Percentiles rank a stretch among this genome's conserved stretches.
These are phyloP conservation scores for Dunckerocampus dactyliophorus DNA, from an alignment of 2,113 vertebrate species.

Conservation along the genomic window DNA sequence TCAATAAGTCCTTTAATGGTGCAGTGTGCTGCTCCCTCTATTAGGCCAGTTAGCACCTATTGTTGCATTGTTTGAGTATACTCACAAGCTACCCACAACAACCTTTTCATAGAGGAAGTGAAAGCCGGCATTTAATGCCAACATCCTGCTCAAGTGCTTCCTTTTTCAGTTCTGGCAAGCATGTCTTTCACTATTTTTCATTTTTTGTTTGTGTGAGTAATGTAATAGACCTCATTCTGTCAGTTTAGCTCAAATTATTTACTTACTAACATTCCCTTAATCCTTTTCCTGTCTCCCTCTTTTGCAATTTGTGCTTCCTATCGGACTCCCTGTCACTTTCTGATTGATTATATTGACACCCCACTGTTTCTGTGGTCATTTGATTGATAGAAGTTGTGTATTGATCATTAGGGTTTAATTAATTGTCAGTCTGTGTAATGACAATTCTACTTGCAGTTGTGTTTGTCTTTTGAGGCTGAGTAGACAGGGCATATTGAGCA, in stretches of 20 bases:
- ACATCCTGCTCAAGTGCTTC: constrained; percentile 8
- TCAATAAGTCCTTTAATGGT: constrained; percentile 27
- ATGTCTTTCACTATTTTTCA: not conserved
- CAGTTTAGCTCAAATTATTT: not conserved
- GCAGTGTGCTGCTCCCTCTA: constrained; percentile 25
- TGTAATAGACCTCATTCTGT: not conserved
- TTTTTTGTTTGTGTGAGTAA: too few relatives aligned
- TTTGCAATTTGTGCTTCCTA: not conserved
- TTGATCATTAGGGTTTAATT: constrained; percentile 35
- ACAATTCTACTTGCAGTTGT: not conserved
- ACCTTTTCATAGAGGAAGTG: constrained; percentile 32
- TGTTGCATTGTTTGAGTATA: constrained; percentile 30
- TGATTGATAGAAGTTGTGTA: constrained; percentile 22
- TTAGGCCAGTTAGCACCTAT: constrained; percentile 36
- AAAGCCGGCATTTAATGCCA: constrained; percentile 7
- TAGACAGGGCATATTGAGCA: too few relatives aligned
- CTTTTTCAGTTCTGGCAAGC: not conserved
- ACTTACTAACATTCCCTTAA: not conserved
- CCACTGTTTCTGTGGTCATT: constrained; percentile 14
- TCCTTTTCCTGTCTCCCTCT: not conserved
- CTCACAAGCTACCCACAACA: constrained; percentile 13
- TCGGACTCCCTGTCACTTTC: not conserved
- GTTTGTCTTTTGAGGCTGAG: not conserved
- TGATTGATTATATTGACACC: constrained; percentile 24
- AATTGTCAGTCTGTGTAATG: constrained; percentile 31